Conservation (phyloP, 23 tunicate genomes). For the Styela clava region DNA sequence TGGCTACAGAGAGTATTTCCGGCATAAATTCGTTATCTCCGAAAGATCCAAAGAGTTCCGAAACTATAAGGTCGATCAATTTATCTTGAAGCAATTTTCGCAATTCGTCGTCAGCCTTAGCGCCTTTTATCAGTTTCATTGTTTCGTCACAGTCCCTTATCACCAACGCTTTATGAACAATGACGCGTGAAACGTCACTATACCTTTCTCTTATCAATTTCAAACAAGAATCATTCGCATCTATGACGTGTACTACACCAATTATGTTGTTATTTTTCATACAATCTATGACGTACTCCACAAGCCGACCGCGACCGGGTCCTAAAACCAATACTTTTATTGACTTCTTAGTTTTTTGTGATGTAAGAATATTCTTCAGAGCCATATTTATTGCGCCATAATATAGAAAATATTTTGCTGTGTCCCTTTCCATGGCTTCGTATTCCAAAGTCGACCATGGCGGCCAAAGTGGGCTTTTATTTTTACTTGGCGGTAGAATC, state of each 20-base stretch:
- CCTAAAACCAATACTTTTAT: slow-evolving; percentile 52
- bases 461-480: slow-evolving; percentile 61
- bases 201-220: slow-evolving; percentile 36
- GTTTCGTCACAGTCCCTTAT: slow-evolving; percentile 44
- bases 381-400: slow-evolving; percentile 56
- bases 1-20: slow-evolving; percentile 45
- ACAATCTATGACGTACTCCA: slow-evolving; percentile 61
- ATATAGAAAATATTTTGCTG: slow-evolving; percentile 70
- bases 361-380: slow-evolving; percentile 29
- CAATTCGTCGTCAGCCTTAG: neutral
- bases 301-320: slow-evolving; percentile 78
- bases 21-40: slow-evolving; percentile 77
- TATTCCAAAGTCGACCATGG: slow-evolving; percentile 63
- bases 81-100: neutral
- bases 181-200: neutral
- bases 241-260: slow-evolving; percentile 55
- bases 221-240: slow-evolving; percentile 37
- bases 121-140: neutral
- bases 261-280: slow-evolving; percentile 20
- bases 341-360: neutral
- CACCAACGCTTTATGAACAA: slow-evolving; percentile 35
- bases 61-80: slow-evolving; percentile 49
- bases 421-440: slow-evolving; percentile 78
- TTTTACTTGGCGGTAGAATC: slow-evolving; percentile 59
- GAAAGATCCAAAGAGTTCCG: slow-evolving; percentile 85